A percentile compares a stretch with the other conserved stretches of the same genome.
These are phyloP conservation scores for Noctilio leporinus DNA, from an alignment of 2,113 vertebrate species.

Conservation along the genomic window DNA sequence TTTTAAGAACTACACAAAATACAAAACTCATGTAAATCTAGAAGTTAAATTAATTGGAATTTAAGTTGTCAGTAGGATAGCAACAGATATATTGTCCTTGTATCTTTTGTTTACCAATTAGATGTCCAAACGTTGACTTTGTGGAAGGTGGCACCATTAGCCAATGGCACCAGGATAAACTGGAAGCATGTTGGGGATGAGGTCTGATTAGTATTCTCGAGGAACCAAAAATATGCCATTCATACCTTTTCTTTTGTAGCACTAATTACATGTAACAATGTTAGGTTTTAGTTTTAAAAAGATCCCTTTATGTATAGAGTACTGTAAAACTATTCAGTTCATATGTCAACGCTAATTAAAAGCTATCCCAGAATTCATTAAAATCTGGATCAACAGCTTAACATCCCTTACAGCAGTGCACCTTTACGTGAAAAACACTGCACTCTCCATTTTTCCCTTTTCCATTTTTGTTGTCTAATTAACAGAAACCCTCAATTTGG, in stretches of 20 bases:
- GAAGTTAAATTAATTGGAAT: background rate
- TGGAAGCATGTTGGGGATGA: background rate
- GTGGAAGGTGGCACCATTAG: background rate
- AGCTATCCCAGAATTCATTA: slow-evolving; percentile 64
- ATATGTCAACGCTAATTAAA: slow-evolving; percentile 64
- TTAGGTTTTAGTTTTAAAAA: slow-evolving; percentile 49
- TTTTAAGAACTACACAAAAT: background rate
- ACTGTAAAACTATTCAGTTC: slow-evolving; percentile 30
- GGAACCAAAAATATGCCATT: slow-evolving; percentile 9
- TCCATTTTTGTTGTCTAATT: slow-evolving; percentile 69
- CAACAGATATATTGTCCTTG: background rate
- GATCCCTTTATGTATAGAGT: slow-evolving; percentile 8
- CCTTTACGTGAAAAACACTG: slow-evolving; percentile 37
- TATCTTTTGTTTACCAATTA: background rate
- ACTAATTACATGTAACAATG: slow-evolving; percentile 55
- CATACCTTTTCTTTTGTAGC: slow-evolving; percentile 30
- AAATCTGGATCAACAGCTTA: slow-evolving; percentile 53
- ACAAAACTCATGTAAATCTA: background rate
- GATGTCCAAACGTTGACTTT: background rate
- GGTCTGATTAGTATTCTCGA: slow-evolving; percentile 42
- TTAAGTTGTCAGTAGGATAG: background rate
- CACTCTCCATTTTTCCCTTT: background rate
- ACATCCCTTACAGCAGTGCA: slow-evolving; percentile 6
- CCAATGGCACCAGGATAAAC: background rate
- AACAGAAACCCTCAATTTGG: slow-evolving; percentile 61